A percentile compares a stretch with the other conserved stretches of the same genome.
These are phyloP conservation scores for Oscheius myriophilus DNA, from an alignment of 2,888 invertebrate genomes.

Conservation along the genomic window DNA sequence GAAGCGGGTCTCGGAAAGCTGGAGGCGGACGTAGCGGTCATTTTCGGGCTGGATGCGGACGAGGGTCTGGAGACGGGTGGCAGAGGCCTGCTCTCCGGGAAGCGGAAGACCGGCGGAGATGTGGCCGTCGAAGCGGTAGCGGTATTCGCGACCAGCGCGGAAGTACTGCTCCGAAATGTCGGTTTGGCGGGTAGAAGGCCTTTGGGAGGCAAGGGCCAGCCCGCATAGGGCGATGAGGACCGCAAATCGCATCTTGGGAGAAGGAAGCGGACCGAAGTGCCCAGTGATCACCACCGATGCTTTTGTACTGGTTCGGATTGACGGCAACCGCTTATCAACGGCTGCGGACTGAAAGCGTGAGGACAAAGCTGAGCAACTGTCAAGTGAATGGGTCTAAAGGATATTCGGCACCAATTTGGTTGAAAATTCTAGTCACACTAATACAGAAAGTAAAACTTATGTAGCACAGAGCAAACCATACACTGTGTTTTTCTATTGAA, in stretches of 20 bases:
- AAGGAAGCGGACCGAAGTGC: constrained; percentile 16
- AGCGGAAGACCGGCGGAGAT: constrained; percentile 58
- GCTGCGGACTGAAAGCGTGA: no score
- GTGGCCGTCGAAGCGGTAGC: constrained; percentile 53
- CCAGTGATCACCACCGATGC: background rate
- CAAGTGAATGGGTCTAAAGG: no score
- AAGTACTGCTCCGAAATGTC: constrained; percentile 25
- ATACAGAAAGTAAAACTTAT: no score
- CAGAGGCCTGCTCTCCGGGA: constrained; percentile 54
- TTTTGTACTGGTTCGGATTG: background rate
- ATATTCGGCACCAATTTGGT: no score
- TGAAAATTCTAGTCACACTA: no score
- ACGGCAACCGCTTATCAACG: no score
- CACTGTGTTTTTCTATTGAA: no score
- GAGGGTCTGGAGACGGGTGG: constrained; percentile 54
- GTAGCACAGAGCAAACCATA: no score
- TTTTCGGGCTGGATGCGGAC: constrained; percentile 51
- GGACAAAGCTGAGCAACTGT: no score
- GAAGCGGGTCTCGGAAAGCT: constrained; percentile 43
- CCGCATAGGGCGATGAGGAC: constrained; percentile 29
- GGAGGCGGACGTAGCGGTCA: constrained; percentile 45
- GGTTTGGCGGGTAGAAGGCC: background rate
- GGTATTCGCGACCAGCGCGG: constrained; percentile 49
- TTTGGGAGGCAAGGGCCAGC: constrained; percentile 23
- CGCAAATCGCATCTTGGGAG: constrained; percentile 23